Conservation (phyloP, 2,888 invertebrate genomes). For the Anoncus sp. region DNA sequence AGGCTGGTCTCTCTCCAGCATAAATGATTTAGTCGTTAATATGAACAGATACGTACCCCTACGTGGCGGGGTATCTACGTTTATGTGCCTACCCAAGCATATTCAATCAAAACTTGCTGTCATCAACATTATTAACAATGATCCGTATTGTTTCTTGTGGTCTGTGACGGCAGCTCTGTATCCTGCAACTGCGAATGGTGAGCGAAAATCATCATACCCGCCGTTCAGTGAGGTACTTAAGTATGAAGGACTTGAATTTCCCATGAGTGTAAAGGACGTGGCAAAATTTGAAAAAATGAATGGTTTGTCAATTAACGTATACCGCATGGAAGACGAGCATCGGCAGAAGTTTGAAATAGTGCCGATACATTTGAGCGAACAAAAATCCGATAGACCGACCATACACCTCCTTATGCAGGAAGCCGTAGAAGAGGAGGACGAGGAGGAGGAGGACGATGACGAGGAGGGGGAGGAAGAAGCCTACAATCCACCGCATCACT, state of each 20-base stretch:
- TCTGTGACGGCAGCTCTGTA: constrained; percentile 2
- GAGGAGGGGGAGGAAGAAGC: too few species aligned
- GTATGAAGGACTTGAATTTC: constrained; percentile 1
- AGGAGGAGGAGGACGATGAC: too few species aligned
- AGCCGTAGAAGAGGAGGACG: too few species aligned
- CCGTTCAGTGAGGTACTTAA: constrained; percentile 3
- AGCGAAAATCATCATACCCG: neutral
- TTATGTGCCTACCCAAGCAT: neutral
- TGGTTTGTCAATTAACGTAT: constrained; percentile 10
- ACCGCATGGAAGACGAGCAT: constrained; percentile 5
- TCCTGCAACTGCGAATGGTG: neutral
- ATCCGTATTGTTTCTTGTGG: constrained; percentile 19
- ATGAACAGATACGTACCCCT: constrained; percentile 35
- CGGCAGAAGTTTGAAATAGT: neutral
- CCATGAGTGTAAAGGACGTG: constrained; percentile 3
- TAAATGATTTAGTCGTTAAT: constrained; percentile 58
- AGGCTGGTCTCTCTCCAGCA: constrained; percentile 59
- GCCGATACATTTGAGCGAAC: too few species aligned
- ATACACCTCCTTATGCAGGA: too few species aligned
- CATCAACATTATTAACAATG: neutral
- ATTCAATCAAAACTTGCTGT: neutral
- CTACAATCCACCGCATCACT: neutral
- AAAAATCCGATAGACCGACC: too few species aligned
- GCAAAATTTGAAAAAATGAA: constrained; percentile 15
- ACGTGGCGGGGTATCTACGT: constrained; percentile 14